Conservation (phyloP, 1,140 invertebrate genomes). For the Diabrotica virgifera region DNA sequence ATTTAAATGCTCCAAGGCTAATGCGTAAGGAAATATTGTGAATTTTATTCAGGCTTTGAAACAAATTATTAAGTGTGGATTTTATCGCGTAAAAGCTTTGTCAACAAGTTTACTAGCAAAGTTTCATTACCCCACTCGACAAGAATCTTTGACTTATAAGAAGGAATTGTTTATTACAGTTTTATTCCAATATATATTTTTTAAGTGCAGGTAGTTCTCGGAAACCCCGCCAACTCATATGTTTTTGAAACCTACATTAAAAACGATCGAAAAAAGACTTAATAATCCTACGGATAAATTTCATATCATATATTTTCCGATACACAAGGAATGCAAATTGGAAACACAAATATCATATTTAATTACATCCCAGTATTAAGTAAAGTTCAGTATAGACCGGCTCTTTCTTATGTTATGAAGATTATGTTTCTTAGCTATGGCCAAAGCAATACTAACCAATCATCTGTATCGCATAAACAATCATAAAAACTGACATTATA, state of each 20-base stretch:
- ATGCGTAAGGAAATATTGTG: too few species aligned
- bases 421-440: slow-evolving; percentile 29
- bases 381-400: slow-evolving; percentile 17
- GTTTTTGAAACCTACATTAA: neutral
- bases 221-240: neutral
- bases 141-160: too few species aligned
- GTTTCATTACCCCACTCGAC: too few species aligned
- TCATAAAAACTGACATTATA: slow-evolving; percentile 48
- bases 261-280: neutral
- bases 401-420: slow-evolving; percentile 13
- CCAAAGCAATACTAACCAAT: slow-evolving; percentile 46
- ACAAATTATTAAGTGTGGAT: too few species aligned
- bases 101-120: too few species aligned
- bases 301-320: slow-evolving; percentile 3
- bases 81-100: too few species aligned
- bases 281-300: slow-evolving; percentile 6
- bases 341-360: slow-evolving; percentile 39
- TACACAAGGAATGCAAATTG: slow-evolving; percentile 17
- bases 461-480: slow-evolving; percentile 50
- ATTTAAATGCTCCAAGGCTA: too few species aligned
- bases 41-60: too few species aligned
- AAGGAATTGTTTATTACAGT: too few species aligned
- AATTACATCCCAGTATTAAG: slow-evolving; percentile 29
- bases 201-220: too few species aligned
- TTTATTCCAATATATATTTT: too few species aligned